phyloP scores from a whole-genome alignment of 2,888 invertebrate species.

The Pandemis cinnamomeana region DNA sequence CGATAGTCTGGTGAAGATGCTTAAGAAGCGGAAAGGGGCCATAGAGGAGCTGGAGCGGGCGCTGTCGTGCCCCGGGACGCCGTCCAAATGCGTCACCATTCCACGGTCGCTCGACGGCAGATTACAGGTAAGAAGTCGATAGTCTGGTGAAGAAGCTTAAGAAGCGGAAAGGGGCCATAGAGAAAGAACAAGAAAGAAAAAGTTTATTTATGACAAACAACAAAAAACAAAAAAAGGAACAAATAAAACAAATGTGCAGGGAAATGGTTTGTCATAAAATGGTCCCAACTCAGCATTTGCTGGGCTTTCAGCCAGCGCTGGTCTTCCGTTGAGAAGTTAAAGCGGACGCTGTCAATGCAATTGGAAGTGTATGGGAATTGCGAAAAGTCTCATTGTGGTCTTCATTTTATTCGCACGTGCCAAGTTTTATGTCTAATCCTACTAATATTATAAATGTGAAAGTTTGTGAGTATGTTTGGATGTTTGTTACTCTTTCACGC shows the following conservation, averaged over 20 bases:
- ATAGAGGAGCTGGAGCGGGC: slow-evolving; percentile 97
- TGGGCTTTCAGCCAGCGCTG: slow-evolving; percentile 73
- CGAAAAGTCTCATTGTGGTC: too few relatives aligned
- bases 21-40: slow-evolving; percentile 97
- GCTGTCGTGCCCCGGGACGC: slow-evolving; percentile 96
- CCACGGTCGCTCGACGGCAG: slow-evolving; percentile 98
- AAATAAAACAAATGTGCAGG: slow-evolving; percentile 92
- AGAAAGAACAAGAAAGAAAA: slow-evolving; percentile 81
- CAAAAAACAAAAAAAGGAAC: too few relatives aligned
- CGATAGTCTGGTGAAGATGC: slow-evolving; percentile 96
- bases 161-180: slow-evolving; percentile 97
- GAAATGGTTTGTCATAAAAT: slow-evolving; percentile 59
- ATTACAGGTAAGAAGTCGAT: slow-evolving; percentile 91
- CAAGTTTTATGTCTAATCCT: too few relatives aligned
- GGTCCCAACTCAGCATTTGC: too few relatives aligned
- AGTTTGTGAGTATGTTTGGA: too few relatives aligned
- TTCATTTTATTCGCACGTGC: too few relatives aligned
- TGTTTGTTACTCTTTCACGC: too few relatives aligned
- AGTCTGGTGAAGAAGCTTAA: slow-evolving; percentile 98
- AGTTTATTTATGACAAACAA: too few relatives aligned
- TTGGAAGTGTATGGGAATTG: too few relatives aligned
- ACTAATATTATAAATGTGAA: too few relatives aligned
- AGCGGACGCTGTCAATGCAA: slow-evolving; percentile 93
- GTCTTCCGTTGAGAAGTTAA: slow-evolving; percentile 97
- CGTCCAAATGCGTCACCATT: slow-evolving; percentile 99